Evolutionary conservation across 2,113 vertebrate species (phyloP), one percentile per base, ranked within the genome.

Genomic region (Corythoichthys haematopterus): DNA sequence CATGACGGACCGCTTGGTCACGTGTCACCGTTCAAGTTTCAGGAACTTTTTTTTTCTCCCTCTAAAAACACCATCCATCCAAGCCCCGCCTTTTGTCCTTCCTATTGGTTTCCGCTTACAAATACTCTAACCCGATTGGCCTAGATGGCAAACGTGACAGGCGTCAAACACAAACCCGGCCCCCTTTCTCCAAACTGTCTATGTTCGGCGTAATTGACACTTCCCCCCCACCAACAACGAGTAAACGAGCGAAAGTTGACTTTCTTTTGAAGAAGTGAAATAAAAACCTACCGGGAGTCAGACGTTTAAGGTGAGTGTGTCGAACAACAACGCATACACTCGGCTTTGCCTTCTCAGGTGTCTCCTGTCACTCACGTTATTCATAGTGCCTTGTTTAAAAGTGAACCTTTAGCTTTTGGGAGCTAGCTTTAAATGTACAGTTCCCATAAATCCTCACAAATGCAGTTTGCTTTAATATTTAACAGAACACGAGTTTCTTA

Each of bases 11-110:
- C 10, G 5, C 11, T 59, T 50, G 65, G 57, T 93, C 92, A 93
- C 92, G 83, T 93, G 92, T 84, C 73, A 68, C 16, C 64, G 69
- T 80, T 89, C 86, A 86, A 87, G 87, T 91, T 90, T 90, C 89
- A 88, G 81, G 82, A 90, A 91, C 88, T 83, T 66, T 83, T 83
- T 88, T 84, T 78, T 76, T 10, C 40, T 53, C 2, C 45, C 5
- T 43, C 36, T 7, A 70, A 79, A 87, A 86, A 75, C 69, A 74
- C 60, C 77, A 62, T 33, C 78, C 38, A 3, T 28, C 10, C 5
- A 58, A 6, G 16, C 43, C 85, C 84, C 82, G 76, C 88, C 88
- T 57, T 4, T 1, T 50, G 6, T 15, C 0, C 2, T 12, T 1
- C 6, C 65, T 4, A 90, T 89, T 92, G 87, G 90, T 16, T 55